Conservation (phyloP, 2,888 invertebrate species). For the Axea sp. region DNA sequence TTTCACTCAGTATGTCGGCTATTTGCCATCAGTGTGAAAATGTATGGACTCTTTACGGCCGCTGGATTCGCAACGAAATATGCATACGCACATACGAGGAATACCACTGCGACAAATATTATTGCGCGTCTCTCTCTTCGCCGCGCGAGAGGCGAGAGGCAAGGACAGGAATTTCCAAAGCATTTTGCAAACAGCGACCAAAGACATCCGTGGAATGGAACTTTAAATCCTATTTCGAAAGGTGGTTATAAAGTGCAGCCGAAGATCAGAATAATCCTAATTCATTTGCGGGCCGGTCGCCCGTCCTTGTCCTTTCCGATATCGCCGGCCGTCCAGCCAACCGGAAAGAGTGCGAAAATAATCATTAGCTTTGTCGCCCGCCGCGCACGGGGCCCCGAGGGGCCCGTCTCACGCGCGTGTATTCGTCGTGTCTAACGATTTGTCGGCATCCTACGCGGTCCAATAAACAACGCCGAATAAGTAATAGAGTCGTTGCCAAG, state of each 20-base stretch:
- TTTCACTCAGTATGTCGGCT: conserved; percentile 47
- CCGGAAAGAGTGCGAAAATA: conserved; percentile 70
- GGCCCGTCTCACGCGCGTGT: conserved; percentile 45
- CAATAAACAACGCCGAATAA: conserved; percentile 57
- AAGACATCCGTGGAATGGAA: conserved; percentile 38
- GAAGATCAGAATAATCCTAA: conserved; percentile 29
- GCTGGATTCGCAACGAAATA: conserved; percentile 34
- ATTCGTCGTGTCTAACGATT: conserved; percentile 62
- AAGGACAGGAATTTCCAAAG: conserved; percentile 11
- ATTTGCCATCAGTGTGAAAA: conserved; percentile 48
- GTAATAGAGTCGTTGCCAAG: conserved; percentile 58
- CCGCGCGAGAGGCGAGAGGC: neutral
- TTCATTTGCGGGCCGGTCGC: conserved; percentile 40
- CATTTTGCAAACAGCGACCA: conserved; percentile 11
- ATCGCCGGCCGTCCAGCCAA: conserved; percentile 19
- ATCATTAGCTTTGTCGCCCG: conserved; percentile 72
- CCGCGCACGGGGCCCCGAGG: conserved; percentile 62
- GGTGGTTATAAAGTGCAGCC: conserved; percentile 32
- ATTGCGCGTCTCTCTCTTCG: conserved; percentile 7
- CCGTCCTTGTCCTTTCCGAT: conserved; percentile 36
- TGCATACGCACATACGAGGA: conserved; percentile 25
- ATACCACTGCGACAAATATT: conserved; percentile 42
- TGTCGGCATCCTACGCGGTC: conserved; percentile 60
- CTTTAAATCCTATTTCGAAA: conserved; percentile 17
- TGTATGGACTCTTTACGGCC: conserved; percentile 34